Evolutionary conservation across 23 tunicate genomes (phyloP).

Genomic region (Aplidium turbinatum): DNA sequence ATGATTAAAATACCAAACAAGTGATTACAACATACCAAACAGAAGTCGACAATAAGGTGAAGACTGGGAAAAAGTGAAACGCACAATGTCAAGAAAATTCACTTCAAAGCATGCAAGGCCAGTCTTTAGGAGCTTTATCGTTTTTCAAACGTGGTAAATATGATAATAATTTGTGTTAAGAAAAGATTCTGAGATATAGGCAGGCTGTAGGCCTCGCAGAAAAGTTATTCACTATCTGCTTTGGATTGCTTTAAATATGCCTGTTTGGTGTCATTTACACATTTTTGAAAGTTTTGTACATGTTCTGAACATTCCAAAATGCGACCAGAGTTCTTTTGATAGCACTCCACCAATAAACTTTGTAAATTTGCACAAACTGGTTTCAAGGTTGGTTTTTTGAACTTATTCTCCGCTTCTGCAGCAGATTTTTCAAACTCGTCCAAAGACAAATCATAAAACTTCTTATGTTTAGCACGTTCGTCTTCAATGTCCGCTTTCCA

Average conservation of each 20-base stretch:
- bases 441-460: conserved; percentile 43
- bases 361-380: conserved; percentile 25
- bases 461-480: conserved; percentile 53
- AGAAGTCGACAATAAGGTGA: too few relatives aligned
- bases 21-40: too few relatives aligned
- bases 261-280: conserved; percentile 6
- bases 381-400: conserved; percentile 40
- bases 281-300: conserved; percentile 3
- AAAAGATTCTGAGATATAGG: too few relatives aligned
- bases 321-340: background rate
- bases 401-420: conserved; percentile 38
- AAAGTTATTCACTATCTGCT: too few relatives aligned
- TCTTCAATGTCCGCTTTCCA: conserved; percentile 46
- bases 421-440: conserved; percentile 53
- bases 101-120: too few relatives aligned
- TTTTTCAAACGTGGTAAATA: too few relatives aligned
- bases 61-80: too few relatives aligned
- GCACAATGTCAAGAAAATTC: too few relatives aligned
- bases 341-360: background rate
- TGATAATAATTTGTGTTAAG: too few relatives aligned
- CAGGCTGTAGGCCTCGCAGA: too few relatives aligned
- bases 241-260: background rate
- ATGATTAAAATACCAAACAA: too few relatives aligned
- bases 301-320: conserved; percentile 5
- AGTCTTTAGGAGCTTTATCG: too few relatives aligned